Conservation (phyloP, 2,888 invertebrate genomes). For the Tribolium freemani region DNA sequence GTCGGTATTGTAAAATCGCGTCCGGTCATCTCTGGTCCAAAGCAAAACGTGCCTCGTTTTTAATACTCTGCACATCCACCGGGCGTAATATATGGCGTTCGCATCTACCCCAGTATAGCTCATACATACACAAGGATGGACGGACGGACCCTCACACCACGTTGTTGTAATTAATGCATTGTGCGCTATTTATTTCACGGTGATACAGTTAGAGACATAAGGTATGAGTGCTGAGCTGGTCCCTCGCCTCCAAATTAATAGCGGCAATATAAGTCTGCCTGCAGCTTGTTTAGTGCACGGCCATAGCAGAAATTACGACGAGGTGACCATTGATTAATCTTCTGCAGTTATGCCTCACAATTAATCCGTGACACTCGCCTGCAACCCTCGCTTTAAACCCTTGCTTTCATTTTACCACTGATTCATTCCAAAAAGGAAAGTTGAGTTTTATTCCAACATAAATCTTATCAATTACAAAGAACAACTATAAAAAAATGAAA, state of each 20-base stretch:
- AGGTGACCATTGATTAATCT: slow-evolving; percentile 65
- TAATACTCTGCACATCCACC: slow-evolving; percentile 64
- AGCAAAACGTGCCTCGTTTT: slow-evolving; percentile 71
- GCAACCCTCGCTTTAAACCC: neutral
- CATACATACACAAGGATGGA: slow-evolving; percentile 60
- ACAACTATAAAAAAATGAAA: neutral
- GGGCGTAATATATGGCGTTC: slow-evolving; percentile 57
- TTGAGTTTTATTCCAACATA: neutral
- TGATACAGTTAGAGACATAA: slow-evolving; percentile 63
- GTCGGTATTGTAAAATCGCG: slow-evolving; percentile 42
- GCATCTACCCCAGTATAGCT: slow-evolving; percentile 53
- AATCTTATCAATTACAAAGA: neutral
- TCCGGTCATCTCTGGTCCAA: slow-evolving; percentile 44
- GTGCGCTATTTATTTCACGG: slow-evolving; percentile 65
- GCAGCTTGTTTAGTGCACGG: slow-evolving; percentile 64
- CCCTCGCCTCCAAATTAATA: slow-evolving; percentile 65
- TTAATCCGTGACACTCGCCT: slow-evolving; percentile 50
- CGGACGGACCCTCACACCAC: slow-evolving; percentile 50
- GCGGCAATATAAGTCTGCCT: slow-evolving; percentile 68
- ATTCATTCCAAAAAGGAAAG: neutral
- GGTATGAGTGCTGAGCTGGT: slow-evolving; percentile 59
- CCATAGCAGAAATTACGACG: slow-evolving; percentile 61
- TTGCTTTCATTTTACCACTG: neutral
- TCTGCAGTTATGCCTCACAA: slow-evolving; percentile 59
- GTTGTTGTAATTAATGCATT: slow-evolving; percentile 64